phyloP scores from a whole-genome alignment of 2,113 vertebrate species.

The Todiramphus saurophagus region DNA sequence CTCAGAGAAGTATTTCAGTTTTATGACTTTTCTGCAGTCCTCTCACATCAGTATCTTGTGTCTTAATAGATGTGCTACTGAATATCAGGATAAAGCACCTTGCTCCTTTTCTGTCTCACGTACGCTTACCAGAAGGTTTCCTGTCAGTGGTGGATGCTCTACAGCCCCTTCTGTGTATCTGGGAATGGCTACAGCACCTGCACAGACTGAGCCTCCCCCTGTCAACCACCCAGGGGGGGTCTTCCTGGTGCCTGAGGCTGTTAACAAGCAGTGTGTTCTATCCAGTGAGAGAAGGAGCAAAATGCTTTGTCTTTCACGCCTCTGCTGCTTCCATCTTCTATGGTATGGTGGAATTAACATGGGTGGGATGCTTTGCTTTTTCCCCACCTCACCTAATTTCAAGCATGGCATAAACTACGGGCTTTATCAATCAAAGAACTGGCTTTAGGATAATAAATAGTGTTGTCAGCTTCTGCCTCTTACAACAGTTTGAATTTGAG shows the following conservation, averaged over 20 bases:
- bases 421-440: slow-evolving; percentile 45
- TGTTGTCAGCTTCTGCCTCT: slow-evolving; percentile 23
- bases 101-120: background rate
- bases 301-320: background rate
- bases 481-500: slow-evolving; percentile 9
- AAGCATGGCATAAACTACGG: background rate
- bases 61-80: background rate
- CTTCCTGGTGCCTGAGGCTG: background rate
- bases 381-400: background rate
- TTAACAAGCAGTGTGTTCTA: background rate
- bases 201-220: background rate
- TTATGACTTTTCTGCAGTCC: background rate
- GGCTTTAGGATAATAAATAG: slow-evolving; percentile 50
- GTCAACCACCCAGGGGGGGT: no score
- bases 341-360: background rate
- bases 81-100: background rate
- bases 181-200: background rate
- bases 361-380: background rate
- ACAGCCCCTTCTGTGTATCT: background rate
- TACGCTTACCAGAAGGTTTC: background rate
- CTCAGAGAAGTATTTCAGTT: background rate
- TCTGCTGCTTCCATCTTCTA: background rate
- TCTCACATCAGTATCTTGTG: fast-evolving
- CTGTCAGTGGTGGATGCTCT: background rate
- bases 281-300: background rate